These are phyloP conservation scores for Polypedilum pembai DNA, from an alignment of 1,140 invertebrate genomes.

Conservation along the genomic window DNA sequence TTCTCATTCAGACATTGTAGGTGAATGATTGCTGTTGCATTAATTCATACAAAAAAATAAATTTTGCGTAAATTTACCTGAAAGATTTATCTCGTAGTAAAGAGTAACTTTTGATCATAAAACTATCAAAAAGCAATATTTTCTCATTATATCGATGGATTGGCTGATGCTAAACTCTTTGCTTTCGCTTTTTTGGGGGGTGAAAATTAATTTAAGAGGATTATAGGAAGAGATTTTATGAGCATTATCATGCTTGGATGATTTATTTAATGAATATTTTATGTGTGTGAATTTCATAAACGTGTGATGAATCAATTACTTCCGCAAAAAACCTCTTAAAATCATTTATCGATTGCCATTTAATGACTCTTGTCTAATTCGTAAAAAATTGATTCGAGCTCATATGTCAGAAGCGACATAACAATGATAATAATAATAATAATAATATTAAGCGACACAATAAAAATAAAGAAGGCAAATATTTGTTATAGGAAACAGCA, in stretches of 20 bases:
- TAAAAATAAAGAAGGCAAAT: constrained; percentile 10
- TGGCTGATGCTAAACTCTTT: background rate
- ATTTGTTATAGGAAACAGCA: background rate
- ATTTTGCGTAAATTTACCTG: background rate
- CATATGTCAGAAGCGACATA: background rate
- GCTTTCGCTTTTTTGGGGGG: background rate
- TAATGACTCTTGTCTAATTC: constrained; percentile 2
- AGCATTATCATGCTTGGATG: no score
- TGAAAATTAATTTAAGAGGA: constrained; percentile 19
- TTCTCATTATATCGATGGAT: background rate
- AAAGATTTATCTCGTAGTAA: background rate
- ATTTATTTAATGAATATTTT: no score
- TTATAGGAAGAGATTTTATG: background rate
- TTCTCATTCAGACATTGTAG: background rate
- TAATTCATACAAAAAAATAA: background rate
- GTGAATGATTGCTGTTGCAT: background rate
- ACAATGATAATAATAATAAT: background rate
- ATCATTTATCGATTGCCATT: constrained; percentile 3
- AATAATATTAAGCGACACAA: background rate
- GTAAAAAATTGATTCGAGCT: background rate
- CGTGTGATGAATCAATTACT: background rate
- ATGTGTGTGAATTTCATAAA: no score
- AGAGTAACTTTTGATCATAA: background rate
- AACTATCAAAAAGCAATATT: background rate
- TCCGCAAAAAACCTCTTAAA: background rate